Evolutionary conservation across 2,113 vertebrate genomes (phyloP).

Genomic region (Triplophysa rosa): DNA sequence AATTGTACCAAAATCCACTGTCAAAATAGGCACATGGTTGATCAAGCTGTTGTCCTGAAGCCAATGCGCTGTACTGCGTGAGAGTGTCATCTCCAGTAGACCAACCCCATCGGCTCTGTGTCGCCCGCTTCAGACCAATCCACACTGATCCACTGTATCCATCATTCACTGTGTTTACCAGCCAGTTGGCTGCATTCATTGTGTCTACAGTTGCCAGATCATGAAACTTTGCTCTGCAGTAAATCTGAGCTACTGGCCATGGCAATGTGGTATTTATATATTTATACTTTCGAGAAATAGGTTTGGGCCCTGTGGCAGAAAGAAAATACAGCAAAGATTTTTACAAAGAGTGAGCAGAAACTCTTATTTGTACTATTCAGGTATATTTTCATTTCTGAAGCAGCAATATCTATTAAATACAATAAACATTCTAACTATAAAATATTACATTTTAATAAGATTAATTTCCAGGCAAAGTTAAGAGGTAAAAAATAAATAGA

Average conservation of each 20-base stretch:
- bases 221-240: conserved; percentile 15
- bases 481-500: too few relatives aligned
- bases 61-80: neutral
- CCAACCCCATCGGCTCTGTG: conserved; percentile 27
- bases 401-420: too few relatives aligned
- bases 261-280: neutral
- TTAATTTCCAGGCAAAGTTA: too few relatives aligned
- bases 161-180: neutral
- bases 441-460: too few relatives aligned
- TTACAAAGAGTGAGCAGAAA: too few relatives aligned
- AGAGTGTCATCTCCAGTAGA: conserved; percentile 8
- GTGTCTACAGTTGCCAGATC: conserved; percentile 27
- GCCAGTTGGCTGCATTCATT: neutral
- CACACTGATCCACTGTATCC: conserved; percentile 17
- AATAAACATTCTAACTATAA: too few relatives aligned
- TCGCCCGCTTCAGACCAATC: conserved; percentile 38
- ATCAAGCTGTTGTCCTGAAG: neutral
- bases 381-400: too few relatives aligned
- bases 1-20: neutral
- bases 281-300: neutral
- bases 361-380: too few relatives aligned
- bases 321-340: too few relatives aligned
- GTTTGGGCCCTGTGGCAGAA: neutral
- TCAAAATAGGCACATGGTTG: too few relatives aligned
- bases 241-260: conserved; percentile 40